phyloP scores from a whole-genome alignment of 2,797 vertebrate genomes.

The Arctocebus calabarensis region DNA sequence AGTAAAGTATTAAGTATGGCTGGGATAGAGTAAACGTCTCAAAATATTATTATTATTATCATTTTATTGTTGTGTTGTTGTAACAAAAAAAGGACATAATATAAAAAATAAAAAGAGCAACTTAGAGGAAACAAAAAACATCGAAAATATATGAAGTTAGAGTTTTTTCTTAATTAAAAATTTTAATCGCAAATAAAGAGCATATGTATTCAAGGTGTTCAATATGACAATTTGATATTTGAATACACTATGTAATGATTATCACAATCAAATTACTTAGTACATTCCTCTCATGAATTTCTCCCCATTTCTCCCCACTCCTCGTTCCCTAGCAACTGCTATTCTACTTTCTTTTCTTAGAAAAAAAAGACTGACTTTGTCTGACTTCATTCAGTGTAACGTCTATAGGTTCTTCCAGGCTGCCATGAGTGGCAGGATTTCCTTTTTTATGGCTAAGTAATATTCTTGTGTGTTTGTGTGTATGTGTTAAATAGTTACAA shows the following conservation, averaged over 20 bases:
- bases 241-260: neutral
- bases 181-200: neutral
- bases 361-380: too few species aligned
- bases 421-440: neutral
- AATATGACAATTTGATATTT: neutral
- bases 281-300: neutral
- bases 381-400: neutral
- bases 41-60: conserved; percentile 50
- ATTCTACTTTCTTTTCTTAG: neutral
- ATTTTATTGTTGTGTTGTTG: neutral
- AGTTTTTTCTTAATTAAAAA: neutral
- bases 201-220: neutral
- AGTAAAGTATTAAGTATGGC: conserved; percentile 48
- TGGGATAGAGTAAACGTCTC: neutral
- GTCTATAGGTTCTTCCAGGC: neutral
- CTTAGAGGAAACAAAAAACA: conserved; percentile 25
- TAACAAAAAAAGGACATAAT: neutral
- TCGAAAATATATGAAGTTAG: neutral
- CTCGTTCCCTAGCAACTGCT: neutral
- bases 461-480: neutral
- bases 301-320: too few species aligned
- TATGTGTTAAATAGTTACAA: neutral
- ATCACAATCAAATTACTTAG: neutral
- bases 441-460: neutral
- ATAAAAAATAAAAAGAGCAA: neutral